Evolutionary conservation across 2,888 invertebrate genomes (phyloP), one percentile per base, ranked within the genome.

Genomic region (Zhuqinia jingwanae): DNA sequence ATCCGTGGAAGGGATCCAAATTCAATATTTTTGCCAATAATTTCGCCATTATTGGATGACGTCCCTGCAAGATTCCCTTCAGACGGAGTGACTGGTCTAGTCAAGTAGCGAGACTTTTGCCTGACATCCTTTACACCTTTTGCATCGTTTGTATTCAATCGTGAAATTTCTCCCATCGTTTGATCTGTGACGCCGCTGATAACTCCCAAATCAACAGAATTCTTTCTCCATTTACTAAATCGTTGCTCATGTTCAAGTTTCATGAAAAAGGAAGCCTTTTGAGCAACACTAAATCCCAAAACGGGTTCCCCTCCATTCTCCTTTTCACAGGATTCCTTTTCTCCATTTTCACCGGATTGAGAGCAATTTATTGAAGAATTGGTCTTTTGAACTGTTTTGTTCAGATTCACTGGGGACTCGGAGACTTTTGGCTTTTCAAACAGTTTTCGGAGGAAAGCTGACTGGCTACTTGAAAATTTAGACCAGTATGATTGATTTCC

Each of bases 191-290:
- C 63, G 63, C 63, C 47, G 27, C 63, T 78, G n/a, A 78, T 78
- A 42, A 30, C 17, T 11, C 86, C 80, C 68, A 86, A 81, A 76
- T 88, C 88, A 25, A 84, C 87, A n/a, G 89, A 89, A 78, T 88
- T 87, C 60, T 90, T 90, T 78, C 90, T 87, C 90, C 90, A 91
- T 82, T 89, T 89, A 56, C 90, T 90, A 60, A 90, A 91, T 45
- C 90, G 73, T 70, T 91, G 91, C 42, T 90, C 89, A 87, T 90
- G 90, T 80, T 91, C 91, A 8, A 86, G 76, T 30, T 86, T 89
- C 90, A 90, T 91, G 81, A 91, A 91, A 25, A 89, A 89, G 15
- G 88, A 90, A 36, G 91, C 91, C 63, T 90, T 91, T 76, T 90
- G 87, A 82, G 91, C 91, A 36, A 91, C 91, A 73, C 86, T 90